phyloP scores from a whole-genome alignment of 2,797 vertebrate genomes.

The Helarctos malayanus region DNA sequence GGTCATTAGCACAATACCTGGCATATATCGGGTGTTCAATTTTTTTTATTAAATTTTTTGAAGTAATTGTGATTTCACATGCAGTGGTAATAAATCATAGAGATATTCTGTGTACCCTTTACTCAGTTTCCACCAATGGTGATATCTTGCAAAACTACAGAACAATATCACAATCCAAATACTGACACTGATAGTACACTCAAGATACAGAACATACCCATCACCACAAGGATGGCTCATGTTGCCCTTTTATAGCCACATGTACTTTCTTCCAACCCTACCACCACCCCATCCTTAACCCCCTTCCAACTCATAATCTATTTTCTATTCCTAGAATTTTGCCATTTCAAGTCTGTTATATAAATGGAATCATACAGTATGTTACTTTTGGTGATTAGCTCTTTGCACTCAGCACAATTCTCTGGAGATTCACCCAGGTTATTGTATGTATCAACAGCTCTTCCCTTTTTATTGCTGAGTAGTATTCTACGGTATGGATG shows the following conservation, averaged over 20 bases:
- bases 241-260: background rate
- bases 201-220: background rate
- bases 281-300: background rate
- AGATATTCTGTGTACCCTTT: background rate
- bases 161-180: background rate
- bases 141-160: background rate
- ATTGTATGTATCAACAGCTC: background rate
- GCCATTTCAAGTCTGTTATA: background rate
- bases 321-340: background rate
- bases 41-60: background rate
- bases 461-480: too few relatives aligned
- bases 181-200: background rate
- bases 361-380: background rate
- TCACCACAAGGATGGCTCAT: background rate
- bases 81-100: background rate
- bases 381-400: background rate
- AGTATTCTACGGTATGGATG: rapidly evolving
- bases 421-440: background rate
- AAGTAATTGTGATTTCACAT: background rate
- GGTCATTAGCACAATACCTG: background rate
- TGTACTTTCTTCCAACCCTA: background rate
- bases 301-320: background rate
- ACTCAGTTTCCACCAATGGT: too few relatives aligned
- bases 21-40: background rate
- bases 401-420: background rate